Percentiles rank a stretch among this genome's conserved stretches.
phyloP scores from a whole-genome alignment of 2,888 invertebrate species.

The Drosophila merina region DNA sequence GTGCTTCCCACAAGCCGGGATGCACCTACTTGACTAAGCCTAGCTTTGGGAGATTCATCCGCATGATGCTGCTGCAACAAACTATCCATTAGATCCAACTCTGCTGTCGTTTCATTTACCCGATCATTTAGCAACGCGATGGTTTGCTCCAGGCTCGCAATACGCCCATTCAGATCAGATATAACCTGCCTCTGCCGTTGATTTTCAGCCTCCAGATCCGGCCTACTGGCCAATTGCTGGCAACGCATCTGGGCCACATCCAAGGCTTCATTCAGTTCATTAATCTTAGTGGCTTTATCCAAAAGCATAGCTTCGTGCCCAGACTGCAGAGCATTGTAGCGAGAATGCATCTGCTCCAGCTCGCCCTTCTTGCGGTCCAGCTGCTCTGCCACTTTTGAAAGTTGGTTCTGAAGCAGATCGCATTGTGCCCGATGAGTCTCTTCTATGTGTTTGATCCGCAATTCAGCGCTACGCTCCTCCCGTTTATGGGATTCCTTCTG shows the following conservation, averaged over 20 bases:
- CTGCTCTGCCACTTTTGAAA: slow-evolving; percentile 83
- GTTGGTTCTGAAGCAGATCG: slow-evolving; percentile 85
- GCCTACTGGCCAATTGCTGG: slow-evolving; percentile 80
- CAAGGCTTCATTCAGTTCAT: slow-evolving; percentile 86
- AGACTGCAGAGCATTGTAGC: slow-evolving; percentile 86
- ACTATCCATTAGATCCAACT: slow-evolving; percentile 82
- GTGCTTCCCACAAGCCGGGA: slow-evolving; percentile 76
- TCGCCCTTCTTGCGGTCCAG: slow-evolving; percentile 85
- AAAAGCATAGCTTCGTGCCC: slow-evolving; percentile 87
- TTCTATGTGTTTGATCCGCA: slow-evolving; percentile 84
- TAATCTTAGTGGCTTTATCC: slow-evolving; percentile 87
- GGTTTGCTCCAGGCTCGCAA: slow-evolving; percentile 77
- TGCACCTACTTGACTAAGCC: slow-evolving; percentile 59
- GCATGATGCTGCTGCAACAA: slow-evolving; percentile 79
- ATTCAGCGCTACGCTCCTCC: slow-evolving; percentile 79
- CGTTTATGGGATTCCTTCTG: slow-evolving; percentile 78
- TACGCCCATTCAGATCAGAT: slow-evolving; percentile 77
- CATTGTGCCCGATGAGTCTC: slow-evolving; percentile 85
- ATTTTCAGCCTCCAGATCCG: slow-evolving; percentile 80
- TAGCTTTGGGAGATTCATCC: slow-evolving; percentile 67
- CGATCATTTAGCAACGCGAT: slow-evolving; percentile 77
- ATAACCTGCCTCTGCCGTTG: slow-evolving; percentile 75
- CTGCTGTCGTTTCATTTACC: slow-evolving; percentile 79
- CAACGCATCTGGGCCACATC: slow-evolving; percentile 86
- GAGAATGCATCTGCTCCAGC: slow-evolving; percentile 85